Base-by-base conservation (phyloP, 2,888 invertebrate species). In the Reticulitermes lucifugus region DNA sequence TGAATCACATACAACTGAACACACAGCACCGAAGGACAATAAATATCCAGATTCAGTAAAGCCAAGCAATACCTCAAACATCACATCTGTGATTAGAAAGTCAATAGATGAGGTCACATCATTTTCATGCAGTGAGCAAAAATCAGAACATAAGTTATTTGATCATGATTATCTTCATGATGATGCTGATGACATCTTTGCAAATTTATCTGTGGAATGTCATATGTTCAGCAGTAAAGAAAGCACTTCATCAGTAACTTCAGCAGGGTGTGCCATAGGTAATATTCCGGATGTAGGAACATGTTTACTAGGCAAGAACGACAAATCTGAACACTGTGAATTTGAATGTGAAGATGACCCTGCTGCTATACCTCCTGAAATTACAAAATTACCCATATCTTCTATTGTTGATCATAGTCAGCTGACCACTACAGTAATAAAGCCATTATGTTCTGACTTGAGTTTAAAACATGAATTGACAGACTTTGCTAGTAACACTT, bases 141-240 rank as follows among this genome's bases (percentile, higher is more conserved):
- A 46, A 21, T 77, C 77, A n/a, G n/a, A 77, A 65, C 22, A 46
- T n/a, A n/a, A 7, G n/a, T 75, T 2, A 7, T 41, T 43, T 4
- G n/a, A 43, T 7, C 77, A 77, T 5, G 14, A 10, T n/a, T 46
- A 77, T 77, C 41, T 81, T 14, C 65, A 43, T 46, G 81, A 81
- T 46, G 70, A 70, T 81, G 81, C 70, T 65, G 81, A 81, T 70
- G 81, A 81, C 22, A 43, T 81, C 6, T 81, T 81, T 70, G 81
- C 46, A 43, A 59, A 70, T 29, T 25, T 81, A 70, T 21, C 41
- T 46, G 7, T 79, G 25, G 51, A 55, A 25, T 9, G 12, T 55
- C 2, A 51, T n/a, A 51, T 9, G 18, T n/a, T 29, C 29, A 79
- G 2, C 29, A n/a, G 51, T 51, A 79, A 77, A n/a, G n/a, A 46